Evolutionary conservation across 2,113 vertebrate genomes (phyloP), one percentile per base, ranked within the genome.

Genomic region (Alexandromys fortis): DNA sequence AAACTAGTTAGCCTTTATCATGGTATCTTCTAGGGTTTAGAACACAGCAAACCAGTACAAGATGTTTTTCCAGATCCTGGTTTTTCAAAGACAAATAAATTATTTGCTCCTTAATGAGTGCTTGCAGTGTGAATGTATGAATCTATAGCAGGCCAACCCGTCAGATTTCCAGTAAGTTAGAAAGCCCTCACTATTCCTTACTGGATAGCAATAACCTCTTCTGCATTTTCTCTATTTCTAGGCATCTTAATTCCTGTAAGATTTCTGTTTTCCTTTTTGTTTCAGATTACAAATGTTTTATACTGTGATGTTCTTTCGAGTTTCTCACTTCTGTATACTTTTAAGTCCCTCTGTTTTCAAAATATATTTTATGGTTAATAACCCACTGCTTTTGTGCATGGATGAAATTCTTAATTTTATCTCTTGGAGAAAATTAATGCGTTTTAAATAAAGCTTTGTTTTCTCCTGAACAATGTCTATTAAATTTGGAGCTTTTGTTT

Each of bases 341-440:
- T 92, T 68, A 72, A 63, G 85, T 95, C 75, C 61, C 14, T 63
- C 82, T 65, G 4, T 90, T 96, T 96, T 76, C 77, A 76, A 81
- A 92, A 47, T 21, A 22, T 82, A 65, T 2, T 22, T 92, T 89
- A 78, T 81, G 83, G 94, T 90, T 78, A 72, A 47, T 85, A 79
- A 68, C 52, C 76, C 24, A 30, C 33, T 86, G 35, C 58, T 79
- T 90, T 92, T 86, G 1, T 67, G 91, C 55, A 30, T 61, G 9
- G 1, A 70, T 78, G 9, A 94, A 93, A 67, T 93, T 58, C 13
- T 58, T 76, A 93, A 9, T 63, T 28, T 93, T 47, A 73, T 42
- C 16, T 95, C 87, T 89, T 45, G 78, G 33, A 92, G 28, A 24
- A 86, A 91, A 92, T 77, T 33, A 83, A 52, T 88, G 3, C 61